Percentiles rank a stretch among this genome's conserved stretches.
Conservation (phyloP, 2,888 invertebrate species). For the Pseudeuparius sepicola region DNA sequence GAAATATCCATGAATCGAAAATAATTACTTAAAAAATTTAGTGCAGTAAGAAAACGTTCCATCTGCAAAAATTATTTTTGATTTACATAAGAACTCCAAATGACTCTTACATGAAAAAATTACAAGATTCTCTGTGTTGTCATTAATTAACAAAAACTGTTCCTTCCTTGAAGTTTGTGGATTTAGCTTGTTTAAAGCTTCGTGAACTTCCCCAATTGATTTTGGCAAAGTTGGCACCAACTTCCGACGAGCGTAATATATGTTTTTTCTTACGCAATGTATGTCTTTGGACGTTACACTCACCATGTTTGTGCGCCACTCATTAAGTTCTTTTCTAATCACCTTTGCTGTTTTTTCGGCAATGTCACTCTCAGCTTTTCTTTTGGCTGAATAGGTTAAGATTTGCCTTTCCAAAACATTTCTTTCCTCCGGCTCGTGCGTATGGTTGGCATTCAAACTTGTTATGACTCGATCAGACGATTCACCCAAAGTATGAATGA, state of each 20-base stretch:
- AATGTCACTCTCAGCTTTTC: conserved; percentile 3
- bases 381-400: neutral
- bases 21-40: conserved; percentile 4
- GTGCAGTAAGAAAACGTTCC: conserved; percentile 6
- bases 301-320: conserved; percentile 4
- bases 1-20: neutral
- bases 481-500: conserved; percentile 1
- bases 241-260: conserved; percentile 1
- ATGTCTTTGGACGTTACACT: too few species aligned
- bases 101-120: conserved; percentile 2
- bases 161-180: neutral
- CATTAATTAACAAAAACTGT: conserved; percentile 6
- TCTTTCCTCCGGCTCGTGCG: conserved; percentile 5
- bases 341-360: conserved; percentile 3
- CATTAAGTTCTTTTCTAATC: conserved; percentile 4
- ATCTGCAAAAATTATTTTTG: conserved; percentile 2
- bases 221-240: conserved; percentile 2
- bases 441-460: neutral
- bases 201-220: conserved; percentile 2
- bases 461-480: conserved; percentile 2
- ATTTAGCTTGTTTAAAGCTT: neutral
- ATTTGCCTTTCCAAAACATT: conserved; percentile 4
- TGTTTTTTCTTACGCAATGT: too few species aligned
- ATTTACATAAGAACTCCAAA: conserved; percentile 4
- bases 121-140: neutral